Evolutionary conservation across 2,888 invertebrate genomes (phyloP), one percentile per base, ranked within the genome.

Genomic region (Eupithecia abbreviata): DNA sequence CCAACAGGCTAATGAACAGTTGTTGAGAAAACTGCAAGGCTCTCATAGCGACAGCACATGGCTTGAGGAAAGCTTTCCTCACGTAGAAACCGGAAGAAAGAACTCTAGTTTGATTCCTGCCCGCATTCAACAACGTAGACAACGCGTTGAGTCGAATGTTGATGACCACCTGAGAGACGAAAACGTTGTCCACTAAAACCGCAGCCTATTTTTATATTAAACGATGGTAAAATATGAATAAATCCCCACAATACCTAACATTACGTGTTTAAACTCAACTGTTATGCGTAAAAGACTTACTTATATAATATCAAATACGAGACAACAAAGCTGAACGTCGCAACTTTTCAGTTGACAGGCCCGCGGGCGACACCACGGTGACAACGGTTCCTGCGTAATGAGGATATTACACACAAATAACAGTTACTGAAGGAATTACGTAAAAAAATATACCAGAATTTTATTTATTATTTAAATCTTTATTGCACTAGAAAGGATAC

Each of bases 231-330:
- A 18, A 18, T 62, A 62, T 62, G 10, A 30, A 62, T 62, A 30
- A 62, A 30, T 62, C 3, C 18, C 10, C 30, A 62, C 12, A 55
- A 55, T 55, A n/a, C 51, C n/a, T 51, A 51, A 51, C n/a, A 58
- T 58, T 58, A n/a, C n/a, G 55, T 7, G n/a, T 55, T 55, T 55
- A 15, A 66, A 15, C 41, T 4, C n/a, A 74, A 71, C 73, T 75
- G 77, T 78, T 77, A 71, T 72, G 49, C 73, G 76, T 78, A 80
- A 83, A 84, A 80, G 41, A 74, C 83, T 86, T 89, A 74, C 83
- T 86, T 89, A 89, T 88, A 88, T 89, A 88, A 88, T 88, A 87
- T 87, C 87, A 87, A 85, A 81, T 80, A 77, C 78, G 81, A 87
- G 90, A 89, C 88, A 85, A 86, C 90, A 89, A 88, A 89, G 88